A percentile compares a stretch with the other conserved stretches of the same genome.
These are phyloP conservation scores for Eupeodes latifasciatus DNA, from an alignment of 2,888 invertebrate genomes.

Conservation along the genomic window DNA sequence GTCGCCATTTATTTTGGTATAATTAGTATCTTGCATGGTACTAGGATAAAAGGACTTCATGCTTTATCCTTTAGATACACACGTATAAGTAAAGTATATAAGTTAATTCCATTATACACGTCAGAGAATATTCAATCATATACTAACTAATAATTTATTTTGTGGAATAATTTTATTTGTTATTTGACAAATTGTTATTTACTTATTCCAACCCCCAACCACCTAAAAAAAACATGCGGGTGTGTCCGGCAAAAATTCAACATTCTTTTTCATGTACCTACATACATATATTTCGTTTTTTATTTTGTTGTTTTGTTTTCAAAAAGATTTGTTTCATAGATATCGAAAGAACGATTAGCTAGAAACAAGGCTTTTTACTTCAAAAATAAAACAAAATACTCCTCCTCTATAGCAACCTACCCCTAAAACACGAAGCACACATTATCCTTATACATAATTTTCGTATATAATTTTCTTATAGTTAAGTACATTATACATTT, in stretches of 20 bases:
- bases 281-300: background rate
- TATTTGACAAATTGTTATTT: constrained; percentile 66
- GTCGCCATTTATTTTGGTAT: constrained; percentile 45
- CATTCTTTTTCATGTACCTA: constrained; percentile 17
- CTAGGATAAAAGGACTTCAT: background rate
- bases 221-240: constrained; percentile 43
- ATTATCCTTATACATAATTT: constrained; percentile 7
- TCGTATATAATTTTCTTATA: constrained; percentile 20
- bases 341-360: constrained; percentile 59
- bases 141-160: constrained; percentile 49
- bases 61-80: constrained; percentile 6
- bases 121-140: constrained; percentile 45
- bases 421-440: constrained; percentile 18
- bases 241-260: constrained; percentile 46
- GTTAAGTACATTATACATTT: constrained; percentile 15
- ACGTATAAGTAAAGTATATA: background rate
- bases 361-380: constrained; percentile 57
- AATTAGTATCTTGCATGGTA: constrained; percentile 28
- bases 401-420: background rate
- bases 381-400: constrained; percentile 23
- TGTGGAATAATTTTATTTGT: constrained; percentile 30
- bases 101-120: constrained; percentile 12
- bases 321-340: constrained; percentile 38
- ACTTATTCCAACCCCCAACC: constrained; percentile 31
- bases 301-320: constrained; percentile 24